phyloP scores from a whole-genome alignment of 1,140 invertebrate species.

The Ectropis grisescens region DNA sequence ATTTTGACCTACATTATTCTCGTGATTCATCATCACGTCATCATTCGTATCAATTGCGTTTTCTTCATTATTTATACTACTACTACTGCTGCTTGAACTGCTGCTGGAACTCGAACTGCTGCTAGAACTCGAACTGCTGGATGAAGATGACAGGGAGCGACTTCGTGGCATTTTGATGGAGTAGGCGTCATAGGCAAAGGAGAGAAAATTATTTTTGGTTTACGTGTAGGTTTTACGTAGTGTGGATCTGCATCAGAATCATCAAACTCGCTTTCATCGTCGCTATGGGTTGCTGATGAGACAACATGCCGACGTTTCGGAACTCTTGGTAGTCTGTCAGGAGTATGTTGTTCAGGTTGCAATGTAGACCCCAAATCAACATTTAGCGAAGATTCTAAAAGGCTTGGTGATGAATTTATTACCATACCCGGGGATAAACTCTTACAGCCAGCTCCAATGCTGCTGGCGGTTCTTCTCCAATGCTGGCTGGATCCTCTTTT shows the following conservation, averaged over 20 bases:
- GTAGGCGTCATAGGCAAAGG: no score
- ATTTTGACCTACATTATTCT: slow-evolving; percentile 3
- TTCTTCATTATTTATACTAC: slow-evolving; percentile 2
- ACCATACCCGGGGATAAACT: slow-evolving; percentile 3
- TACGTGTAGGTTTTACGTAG: slow-evolving; percentile 5
- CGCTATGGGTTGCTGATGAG: slow-evolving; percentile 3
- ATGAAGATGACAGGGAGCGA: slow-evolving; percentile 3
- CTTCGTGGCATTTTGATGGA: slow-evolving; percentile 1
- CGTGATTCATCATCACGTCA: no score
- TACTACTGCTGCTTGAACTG: neutral
- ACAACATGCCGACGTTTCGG: slow-evolving; percentile 3
- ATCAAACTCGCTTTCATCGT: slow-evolving; percentile 7
- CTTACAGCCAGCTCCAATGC: no score
- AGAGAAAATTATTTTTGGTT: slow-evolving; percentile 6
- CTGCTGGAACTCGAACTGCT: no score
- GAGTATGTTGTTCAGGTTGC: neutral
- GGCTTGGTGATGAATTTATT: slow-evolving; percentile 4
- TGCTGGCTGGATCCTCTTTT: no score
- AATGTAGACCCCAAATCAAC: no score
- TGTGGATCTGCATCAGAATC: slow-evolving; percentile 8
- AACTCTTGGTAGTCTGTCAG: slow-evolving; percentile 2
- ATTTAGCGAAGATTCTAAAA: slow-evolving; percentile 3
- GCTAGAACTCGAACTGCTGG: neutral
- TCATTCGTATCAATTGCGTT: no score
- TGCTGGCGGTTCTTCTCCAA: no score